Conservation (phyloP, 2,797 vertebrate species). For the Hafferia zeledoni region DNA sequence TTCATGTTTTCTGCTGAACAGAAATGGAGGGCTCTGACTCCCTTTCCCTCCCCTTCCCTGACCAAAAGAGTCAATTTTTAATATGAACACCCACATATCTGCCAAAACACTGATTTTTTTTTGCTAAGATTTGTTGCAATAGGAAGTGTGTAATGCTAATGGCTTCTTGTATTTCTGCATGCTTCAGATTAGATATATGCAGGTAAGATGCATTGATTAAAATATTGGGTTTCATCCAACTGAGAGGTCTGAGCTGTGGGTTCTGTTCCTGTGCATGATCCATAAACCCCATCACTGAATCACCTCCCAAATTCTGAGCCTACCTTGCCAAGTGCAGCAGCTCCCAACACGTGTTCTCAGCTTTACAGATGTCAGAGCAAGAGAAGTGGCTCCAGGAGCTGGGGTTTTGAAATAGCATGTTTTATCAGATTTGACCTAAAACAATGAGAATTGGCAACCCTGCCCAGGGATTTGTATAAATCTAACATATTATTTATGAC, state of each 20-base stretch:
- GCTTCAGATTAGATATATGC: constrained; percentile 99
- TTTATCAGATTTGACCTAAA: background rate
- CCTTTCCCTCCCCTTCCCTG: background rate
- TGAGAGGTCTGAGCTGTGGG: background rate
- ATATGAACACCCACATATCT: background rate
- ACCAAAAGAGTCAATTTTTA: background rate
- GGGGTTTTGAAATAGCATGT: background rate
- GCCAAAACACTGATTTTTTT: background rate
- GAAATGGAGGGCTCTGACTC: fast-evolving
- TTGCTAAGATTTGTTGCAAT: background rate
- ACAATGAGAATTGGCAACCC: background rate
- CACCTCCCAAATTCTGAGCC: background rate
- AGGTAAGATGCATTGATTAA: constrained; percentile 77
- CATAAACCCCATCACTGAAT: background rate
- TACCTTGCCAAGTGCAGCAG: background rate
- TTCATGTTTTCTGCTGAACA: background rate
- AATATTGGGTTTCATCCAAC: background rate
- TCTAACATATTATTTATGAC: background rate
- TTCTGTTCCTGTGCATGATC: background rate
- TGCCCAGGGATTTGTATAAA: background rate
- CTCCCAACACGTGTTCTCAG: background rate
- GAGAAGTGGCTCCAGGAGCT: background rate
- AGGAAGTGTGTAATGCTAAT: background rate
- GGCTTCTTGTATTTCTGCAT: constrained; percentile 78
- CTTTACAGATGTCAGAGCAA: background rate